Conservation (phyloP, 2,888 invertebrate genomes). For the Thera britannica region DNA sequence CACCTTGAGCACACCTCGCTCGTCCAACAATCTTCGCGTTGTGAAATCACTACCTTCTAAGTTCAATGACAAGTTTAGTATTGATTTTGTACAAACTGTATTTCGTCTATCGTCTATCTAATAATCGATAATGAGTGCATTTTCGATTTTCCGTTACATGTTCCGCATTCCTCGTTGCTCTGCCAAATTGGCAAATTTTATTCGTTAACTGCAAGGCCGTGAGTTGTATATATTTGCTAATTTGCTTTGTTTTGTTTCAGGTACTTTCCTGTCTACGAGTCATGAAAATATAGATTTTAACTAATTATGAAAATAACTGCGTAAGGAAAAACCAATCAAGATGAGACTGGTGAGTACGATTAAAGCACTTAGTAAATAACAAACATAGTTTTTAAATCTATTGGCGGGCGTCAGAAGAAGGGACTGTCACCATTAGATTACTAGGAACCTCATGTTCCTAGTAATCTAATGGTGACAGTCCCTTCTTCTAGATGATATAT, state of each 20-base stretch:
- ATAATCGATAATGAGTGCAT: slow-evolving; percentile 42
- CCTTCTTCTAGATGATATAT: too few relatives aligned
- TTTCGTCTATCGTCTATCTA: slow-evolving; percentile 22
- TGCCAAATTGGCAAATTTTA: slow-evolving; percentile 71
- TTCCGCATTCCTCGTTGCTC: slow-evolving; percentile 59
- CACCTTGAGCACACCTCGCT: slow-evolving; percentile 17
- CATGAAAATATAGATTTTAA: slow-evolving; percentile 36
- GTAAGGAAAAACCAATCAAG: slow-evolving; percentile 55
- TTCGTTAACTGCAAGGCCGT: neutral
- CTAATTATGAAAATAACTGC: slow-evolving; percentile 56
- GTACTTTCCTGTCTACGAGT: slow-evolving; percentile 58
- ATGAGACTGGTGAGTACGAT: slow-evolving; percentile 77
- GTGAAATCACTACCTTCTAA: slow-evolving; percentile 14
- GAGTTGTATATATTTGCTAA: slow-evolving; percentile 5
- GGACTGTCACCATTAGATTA: too few relatives aligned
- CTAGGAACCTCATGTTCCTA: too few relatives aligned
- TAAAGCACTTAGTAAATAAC: slow-evolving; percentile 6
- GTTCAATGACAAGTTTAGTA: slow-evolving; percentile 7
- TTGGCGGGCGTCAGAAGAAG: too few relatives aligned
- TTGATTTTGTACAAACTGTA: slow-evolving; percentile 1
- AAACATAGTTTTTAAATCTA: too few relatives aligned
- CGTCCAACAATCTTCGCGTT: slow-evolving; percentile 22
- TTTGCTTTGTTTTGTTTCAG: slow-evolving; percentile 56
- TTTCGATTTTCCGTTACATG: slow-evolving; percentile 40
- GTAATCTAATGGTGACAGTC: too few relatives aligned